Percentiles rank a stretch among this genome's conserved stretches.
These are phyloP conservation scores for Myiopsitta monachus DNA, from an alignment of 2,113 vertebrate species.

Conservation along the genomic window DNA sequence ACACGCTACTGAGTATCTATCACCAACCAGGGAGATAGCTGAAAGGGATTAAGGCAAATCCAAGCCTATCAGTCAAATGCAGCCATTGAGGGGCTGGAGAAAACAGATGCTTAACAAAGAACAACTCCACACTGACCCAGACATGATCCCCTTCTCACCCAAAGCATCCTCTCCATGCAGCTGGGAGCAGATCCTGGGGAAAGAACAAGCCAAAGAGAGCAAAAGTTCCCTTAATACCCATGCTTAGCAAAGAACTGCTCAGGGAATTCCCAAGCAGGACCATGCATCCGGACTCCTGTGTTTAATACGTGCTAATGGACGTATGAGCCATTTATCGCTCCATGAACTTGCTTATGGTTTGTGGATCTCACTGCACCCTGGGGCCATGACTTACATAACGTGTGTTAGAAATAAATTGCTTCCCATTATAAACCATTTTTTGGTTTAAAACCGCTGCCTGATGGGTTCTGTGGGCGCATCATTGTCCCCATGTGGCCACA, in stretches of 20 bases:
- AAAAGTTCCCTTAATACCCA: neutral
- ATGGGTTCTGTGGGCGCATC: rapidly evolving
- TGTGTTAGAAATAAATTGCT: neutral
- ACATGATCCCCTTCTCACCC: neutral
- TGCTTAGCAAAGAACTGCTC: neutral
- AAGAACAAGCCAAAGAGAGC: neutral
- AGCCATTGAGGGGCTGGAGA: neutral
- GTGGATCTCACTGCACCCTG: neutral
- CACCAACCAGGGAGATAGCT: neutral
- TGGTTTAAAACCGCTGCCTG: neutral
- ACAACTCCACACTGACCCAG: neutral
- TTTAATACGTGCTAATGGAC: neutral
- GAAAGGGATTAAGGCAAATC: neutral
- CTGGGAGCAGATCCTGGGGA: neutral
- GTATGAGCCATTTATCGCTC: neutral
- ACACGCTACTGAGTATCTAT: neutral
- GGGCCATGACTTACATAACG: neutral
- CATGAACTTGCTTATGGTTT: neutral
- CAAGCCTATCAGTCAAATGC: neutral
- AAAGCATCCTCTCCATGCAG: neutral
- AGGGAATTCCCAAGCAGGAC: neutral
- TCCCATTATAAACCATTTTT: neutral
- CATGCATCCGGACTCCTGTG: rapidly evolving
- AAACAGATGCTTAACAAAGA: neutral
- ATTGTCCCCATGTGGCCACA: neutral